Conservation (phyloP, 1,140 invertebrate genomes). For the Camponotus vicinus region DNA sequence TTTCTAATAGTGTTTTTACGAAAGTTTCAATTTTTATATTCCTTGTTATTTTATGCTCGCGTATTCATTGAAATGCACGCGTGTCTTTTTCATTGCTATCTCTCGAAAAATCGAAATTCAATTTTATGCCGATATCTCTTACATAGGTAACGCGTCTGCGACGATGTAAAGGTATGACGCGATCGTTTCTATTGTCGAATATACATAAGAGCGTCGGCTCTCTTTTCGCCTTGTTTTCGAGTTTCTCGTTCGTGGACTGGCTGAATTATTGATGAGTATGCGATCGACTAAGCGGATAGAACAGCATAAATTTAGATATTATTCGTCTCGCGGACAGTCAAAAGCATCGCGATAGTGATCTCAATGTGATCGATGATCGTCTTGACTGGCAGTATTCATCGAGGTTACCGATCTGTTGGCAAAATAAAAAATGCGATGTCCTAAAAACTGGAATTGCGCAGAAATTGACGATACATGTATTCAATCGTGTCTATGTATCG, state of each 20-base stretch:
- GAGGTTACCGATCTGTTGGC: constrained; percentile 63
- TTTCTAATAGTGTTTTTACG: neutral
- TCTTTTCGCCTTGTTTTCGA: constrained; percentile 76
- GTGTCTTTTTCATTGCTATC: neutral
- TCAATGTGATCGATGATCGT: constrained; percentile 63
- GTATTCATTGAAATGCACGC: constrained; percentile 25
- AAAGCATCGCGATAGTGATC: constrained; percentile 63
- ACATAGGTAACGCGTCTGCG: constrained; percentile 52
- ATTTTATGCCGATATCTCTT: constrained; percentile 63
- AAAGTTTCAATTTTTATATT: constrained; percentile 9
- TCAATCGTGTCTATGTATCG: neutral
- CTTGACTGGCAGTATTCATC: constrained; percentile 67
- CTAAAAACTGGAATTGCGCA: constrained; percentile 30
- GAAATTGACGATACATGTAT: neutral
- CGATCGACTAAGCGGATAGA: constrained; percentile 63
- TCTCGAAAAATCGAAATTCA: constrained; percentile 69
- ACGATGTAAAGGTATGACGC: constrained; percentile 60
- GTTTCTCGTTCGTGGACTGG: constrained; percentile 70
- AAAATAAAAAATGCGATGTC: constrained; percentile 48
- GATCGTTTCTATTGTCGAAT: constrained; percentile 24
- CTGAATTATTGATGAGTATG: constrained; percentile 80
- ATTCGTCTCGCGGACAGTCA: constrained; percentile 56
- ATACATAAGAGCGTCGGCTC: constrained; percentile 43
- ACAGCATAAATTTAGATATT: constrained; percentile 73
- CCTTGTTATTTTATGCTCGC: neutral